Percentiles rank a stretch among this genome's conserved stretches.
phyloP scores from a whole-genome alignment of 1,140 invertebrate genomes.

The Aphelenchoides avenae region DNA sequence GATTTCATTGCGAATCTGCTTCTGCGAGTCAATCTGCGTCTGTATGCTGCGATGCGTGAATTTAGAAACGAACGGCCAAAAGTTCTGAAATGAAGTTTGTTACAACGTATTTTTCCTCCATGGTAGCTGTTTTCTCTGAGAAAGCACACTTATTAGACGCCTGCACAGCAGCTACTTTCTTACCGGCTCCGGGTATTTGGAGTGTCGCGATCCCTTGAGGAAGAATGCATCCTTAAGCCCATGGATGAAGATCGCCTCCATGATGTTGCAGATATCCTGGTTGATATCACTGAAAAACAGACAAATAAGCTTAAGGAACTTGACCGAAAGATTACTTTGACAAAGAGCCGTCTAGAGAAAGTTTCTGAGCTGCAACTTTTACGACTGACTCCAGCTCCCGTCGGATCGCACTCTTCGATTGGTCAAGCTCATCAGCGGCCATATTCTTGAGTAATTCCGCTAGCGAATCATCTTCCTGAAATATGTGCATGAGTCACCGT shows the following conservation, averaged over 20 bases:
- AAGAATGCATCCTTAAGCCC: constrained; percentile 58
- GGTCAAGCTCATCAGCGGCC: no score
- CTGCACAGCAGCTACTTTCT: constrained; percentile 20
- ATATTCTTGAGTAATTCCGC: no score
- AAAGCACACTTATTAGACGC: neutral
- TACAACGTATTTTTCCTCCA: constrained; percentile 2
- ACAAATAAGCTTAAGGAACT: no score
- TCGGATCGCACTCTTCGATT: no score
- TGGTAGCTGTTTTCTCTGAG: neutral
- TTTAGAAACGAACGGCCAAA: constrained; percentile 59
- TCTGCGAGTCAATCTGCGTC: constrained; percentile 48
- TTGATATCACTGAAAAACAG: no score
- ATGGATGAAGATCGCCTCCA: constrained; percentile 55
- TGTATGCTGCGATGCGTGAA: constrained; percentile 52
- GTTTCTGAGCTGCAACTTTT: no score
- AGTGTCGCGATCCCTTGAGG: constrained; percentile 50
- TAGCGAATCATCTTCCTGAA: no score
- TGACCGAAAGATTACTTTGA: no score
- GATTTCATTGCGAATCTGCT: constrained; percentile 53
- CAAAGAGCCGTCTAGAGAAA: no score
- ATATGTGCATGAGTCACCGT: no score
- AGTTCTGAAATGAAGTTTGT: constrained; percentile 44
- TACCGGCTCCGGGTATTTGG: constrained; percentile 56
- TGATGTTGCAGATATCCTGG: no score
- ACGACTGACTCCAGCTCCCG: no score